Evolutionary conservation across 2,888 invertebrate genomes (phyloP).

Genomic region (Trachelus stipa): DNA sequence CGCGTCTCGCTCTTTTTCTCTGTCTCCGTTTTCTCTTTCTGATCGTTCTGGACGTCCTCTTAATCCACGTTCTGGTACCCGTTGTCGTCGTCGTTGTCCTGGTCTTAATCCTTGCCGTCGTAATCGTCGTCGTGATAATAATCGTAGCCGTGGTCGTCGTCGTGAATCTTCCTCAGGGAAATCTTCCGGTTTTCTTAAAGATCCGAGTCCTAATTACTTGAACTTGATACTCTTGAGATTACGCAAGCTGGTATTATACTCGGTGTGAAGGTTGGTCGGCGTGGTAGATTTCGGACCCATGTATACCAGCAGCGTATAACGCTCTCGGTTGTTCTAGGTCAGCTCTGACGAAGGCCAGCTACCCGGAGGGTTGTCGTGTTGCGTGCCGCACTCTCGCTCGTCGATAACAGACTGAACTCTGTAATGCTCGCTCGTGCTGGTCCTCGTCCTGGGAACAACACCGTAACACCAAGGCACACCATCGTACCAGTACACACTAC

Average conservation of each 20-base stretch:
- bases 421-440: not conserved
- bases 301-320: constrained; percentile 41
- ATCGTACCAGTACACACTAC: not conserved
- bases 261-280: constrained; percentile 49
- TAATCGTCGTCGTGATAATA: too few relatives aligned
- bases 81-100: too few relatives aligned
- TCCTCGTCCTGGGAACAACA: constrained; percentile 21
- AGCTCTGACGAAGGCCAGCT: constrained; percentile 9
- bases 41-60: too few relatives aligned
- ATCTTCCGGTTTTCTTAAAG: too few relatives aligned
- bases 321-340: constrained; percentile 19
- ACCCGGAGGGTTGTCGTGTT: constrained; percentile 20
- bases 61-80: too few relatives aligned
- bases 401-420: constrained; percentile 56
- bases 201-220: constrained; percentile 41
- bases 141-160: too few relatives aligned
- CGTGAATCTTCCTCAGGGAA: too few relatives aligned
- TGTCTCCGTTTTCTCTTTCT: too few relatives aligned
- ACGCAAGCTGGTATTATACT: constrained; percentile 49
- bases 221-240: constrained; percentile 56
- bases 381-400: constrained; percentile 48
- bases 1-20: too few relatives aligned
- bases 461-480: constrained; percentile 24
- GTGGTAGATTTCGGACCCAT: constrained; percentile 55
- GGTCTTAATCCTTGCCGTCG: too few relatives aligned